These are phyloP conservation scores for Sorex maritimensis DNA, from an alignment of 2,797 vertebrate genomes.

Conservation along the genomic window DNA sequence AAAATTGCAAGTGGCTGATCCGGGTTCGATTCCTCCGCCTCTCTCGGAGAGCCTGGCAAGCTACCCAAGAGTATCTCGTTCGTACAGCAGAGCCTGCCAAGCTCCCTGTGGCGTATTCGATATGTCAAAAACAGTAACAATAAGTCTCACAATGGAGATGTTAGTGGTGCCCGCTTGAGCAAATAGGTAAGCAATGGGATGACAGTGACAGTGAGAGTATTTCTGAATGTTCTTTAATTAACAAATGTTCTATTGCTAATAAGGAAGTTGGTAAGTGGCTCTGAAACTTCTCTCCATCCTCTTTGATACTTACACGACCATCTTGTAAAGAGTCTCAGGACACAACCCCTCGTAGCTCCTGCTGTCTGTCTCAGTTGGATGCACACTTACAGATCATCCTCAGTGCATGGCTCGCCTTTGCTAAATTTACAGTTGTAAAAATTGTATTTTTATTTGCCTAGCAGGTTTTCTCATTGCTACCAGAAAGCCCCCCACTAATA, in stretches of 20 bases:
- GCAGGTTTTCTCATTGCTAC: too few relatives aligned
- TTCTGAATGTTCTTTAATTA: conserved; percentile 36
- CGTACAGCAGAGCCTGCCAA: too few relatives aligned
- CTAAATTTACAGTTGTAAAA: neutral
- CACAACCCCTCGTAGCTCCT: neutral
- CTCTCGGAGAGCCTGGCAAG: too few relatives aligned
- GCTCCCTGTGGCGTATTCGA: too few relatives aligned
- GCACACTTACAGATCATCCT: neutral
- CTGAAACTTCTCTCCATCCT: neutral
- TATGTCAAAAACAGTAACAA: too few relatives aligned
- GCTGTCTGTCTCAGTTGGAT: neutral
- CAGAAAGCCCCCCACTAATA: too few relatives aligned
- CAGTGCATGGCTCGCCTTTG: conserved; percentile 41
- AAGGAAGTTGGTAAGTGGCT: neutral
- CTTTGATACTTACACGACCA: neutral
- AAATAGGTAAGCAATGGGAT: too few relatives aligned
- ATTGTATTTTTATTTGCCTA: neutral
- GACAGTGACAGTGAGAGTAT: neutral
- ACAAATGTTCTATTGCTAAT: neutral
- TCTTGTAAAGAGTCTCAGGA: neutral
- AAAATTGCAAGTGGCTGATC: too few relatives aligned
- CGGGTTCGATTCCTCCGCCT: too few relatives aligned
- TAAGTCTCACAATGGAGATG: too few relatives aligned
- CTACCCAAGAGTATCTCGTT: too few relatives aligned
- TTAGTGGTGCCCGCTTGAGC: too few relatives aligned